Conservation (phyloP, 2,888 invertebrate species). For the Hemistola chrysoprasaria region DNA sequence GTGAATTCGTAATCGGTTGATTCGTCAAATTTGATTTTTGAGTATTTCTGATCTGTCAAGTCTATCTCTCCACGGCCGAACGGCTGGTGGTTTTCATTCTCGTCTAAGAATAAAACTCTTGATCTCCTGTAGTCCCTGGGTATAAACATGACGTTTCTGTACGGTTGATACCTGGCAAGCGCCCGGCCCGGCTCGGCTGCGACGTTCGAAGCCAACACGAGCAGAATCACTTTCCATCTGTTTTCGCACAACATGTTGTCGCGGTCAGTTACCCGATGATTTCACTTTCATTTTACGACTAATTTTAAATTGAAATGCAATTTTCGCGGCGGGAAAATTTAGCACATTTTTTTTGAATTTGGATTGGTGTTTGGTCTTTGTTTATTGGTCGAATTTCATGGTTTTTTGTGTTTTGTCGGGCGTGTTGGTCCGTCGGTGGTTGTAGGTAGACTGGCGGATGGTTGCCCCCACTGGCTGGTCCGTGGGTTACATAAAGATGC, state of each 20-base stretch:
- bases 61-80: conserved; percentile 71
- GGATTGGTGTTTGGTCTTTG: conserved; percentile 26
- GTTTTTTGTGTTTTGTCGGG: conserved; percentile 26
- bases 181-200: conserved; percentile 70
- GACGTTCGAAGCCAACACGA: conserved; percentile 58
- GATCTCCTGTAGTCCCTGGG: conserved; percentile 56
- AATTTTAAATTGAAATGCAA: conserved; percentile 20
- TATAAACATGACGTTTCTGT: conserved; percentile 65
- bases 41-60: conserved; percentile 56
- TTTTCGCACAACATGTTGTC: conserved; percentile 73
- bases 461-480: conserved; percentile 19
- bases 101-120: conserved; percentile 64
- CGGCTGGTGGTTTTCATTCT: conserved; percentile 59
- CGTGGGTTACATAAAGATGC: conserved; percentile 50
- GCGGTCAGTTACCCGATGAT: conserved; percentile 68
- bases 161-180: conserved; percentile 60
- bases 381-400: conserved; percentile 39
- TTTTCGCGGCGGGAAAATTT: conserved; percentile 31
- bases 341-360: conserved; percentile 43
- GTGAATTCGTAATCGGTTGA: conserved; percentile 70
- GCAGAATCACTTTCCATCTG: conserved; percentile 75
- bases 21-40: conserved; percentile 78
- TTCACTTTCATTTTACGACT: conserved; percentile 71
- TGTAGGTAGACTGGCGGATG: conserved; percentile 33
- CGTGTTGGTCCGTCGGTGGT: conserved; percentile 36